Evolutionary conservation across 2,888 invertebrate species (phyloP).

Genomic region (Ganaspis brasiliensis): DNA sequence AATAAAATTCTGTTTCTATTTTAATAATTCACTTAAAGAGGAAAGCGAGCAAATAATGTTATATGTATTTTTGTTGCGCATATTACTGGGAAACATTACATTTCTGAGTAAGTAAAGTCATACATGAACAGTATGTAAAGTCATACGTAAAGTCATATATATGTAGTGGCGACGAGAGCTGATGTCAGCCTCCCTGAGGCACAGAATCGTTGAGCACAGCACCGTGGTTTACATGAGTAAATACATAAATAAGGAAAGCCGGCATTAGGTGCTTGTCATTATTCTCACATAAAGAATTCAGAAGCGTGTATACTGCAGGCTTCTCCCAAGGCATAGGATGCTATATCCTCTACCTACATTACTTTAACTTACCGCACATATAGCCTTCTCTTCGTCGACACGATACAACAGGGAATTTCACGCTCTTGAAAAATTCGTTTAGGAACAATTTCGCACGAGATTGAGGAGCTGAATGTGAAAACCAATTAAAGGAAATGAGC

Average conservation of each 20-base stretch:
- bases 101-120: background rate
- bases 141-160: background rate
- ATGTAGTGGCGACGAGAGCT: constrained; percentile 19
- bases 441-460: constrained; percentile 36
- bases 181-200: constrained; percentile 36
- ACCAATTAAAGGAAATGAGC: constrained; percentile 27
- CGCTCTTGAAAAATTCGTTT: constrained; percentile 38
- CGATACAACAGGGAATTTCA: constrained; percentile 38
- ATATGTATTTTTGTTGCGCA: background rate
- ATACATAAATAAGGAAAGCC: constrained; percentile 61
- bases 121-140: background rate
- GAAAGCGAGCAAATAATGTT: background rate
- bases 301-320: constrained; percentile 64
- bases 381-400: constrained; percentile 9
- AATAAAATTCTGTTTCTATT: background rate
- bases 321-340: constrained; percentile 55
- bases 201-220: constrained; percentile 21
- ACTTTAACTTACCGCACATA: constrained; percentile 36
- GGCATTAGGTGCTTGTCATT: constrained; percentile 67
- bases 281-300: constrained; percentile 73
- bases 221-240: constrained; percentile 50
- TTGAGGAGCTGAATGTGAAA: constrained; percentile 28
- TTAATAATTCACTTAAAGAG: background rate
- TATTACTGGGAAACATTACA: background rate
- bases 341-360: constrained; percentile 9